phyloP scores from a whole-genome alignment of 53 echinoderm and acorn worm species.

The Paracentrotus lividus region DNA sequence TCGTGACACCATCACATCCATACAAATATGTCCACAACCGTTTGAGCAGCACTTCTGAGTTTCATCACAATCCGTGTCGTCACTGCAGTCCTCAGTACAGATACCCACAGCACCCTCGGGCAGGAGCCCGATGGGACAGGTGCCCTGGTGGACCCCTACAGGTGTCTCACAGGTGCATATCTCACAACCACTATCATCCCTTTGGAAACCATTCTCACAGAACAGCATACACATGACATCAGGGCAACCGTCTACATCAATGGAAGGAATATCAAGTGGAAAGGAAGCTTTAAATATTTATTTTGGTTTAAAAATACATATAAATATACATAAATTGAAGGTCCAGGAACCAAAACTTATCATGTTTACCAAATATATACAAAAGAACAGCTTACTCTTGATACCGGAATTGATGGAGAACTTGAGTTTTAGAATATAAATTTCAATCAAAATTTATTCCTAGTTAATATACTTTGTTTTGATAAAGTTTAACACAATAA shows the following conservation, averaged over 20 bases:
- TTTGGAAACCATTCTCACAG: constrained; percentile 76
- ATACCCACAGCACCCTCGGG: constrained; percentile 32
- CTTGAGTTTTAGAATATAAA: too few relatives aligned
- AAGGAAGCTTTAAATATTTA: too few relatives aligned
- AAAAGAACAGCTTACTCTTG: too few relatives aligned
- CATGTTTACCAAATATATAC: too few relatives aligned
- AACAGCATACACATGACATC: constrained; percentile 69
- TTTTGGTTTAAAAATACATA: too few relatives aligned
- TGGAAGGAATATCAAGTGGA: too few relatives aligned
- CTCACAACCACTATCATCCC: constrained; percentile 73
- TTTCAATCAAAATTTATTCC: too few relatives aligned
- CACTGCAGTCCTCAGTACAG: constrained; percentile 58
- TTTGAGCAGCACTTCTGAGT: constrained; percentile 81
- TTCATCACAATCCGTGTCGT: constrained; percentile 68
- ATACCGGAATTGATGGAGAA: too few relatives aligned
- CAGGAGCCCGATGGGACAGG: background rate
- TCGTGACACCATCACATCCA: background rate
- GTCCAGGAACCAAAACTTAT: too few relatives aligned
- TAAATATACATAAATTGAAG: too few relatives aligned
- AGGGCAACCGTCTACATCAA: constrained; percentile 1
- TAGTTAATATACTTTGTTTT: too few relatives aligned
- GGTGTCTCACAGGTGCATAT: constrained; percentile 74
- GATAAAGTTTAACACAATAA: too few relatives aligned
- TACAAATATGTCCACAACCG: constrained; percentile 82
- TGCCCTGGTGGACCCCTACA: constrained; percentile 27